Evolutionary conservation across 2,797 vertebrate species (phyloP).

Genomic region (Myoxocephalus aenaeus): DNA sequence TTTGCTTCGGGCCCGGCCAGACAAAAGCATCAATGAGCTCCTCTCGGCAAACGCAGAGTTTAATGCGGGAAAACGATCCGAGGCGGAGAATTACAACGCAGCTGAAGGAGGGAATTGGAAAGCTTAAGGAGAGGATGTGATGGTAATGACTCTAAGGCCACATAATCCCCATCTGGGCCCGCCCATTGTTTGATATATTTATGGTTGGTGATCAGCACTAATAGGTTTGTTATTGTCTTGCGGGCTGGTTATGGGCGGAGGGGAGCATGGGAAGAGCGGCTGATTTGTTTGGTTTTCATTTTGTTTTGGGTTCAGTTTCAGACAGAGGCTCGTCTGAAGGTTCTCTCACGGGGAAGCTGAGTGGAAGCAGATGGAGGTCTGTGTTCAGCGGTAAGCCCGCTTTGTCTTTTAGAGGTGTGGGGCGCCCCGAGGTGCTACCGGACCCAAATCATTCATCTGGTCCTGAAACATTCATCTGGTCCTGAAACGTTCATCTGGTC

Average conservation of each 20-base stretch:
- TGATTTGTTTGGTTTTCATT: conserved; percentile 85
- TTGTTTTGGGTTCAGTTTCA: conserved; percentile 73
- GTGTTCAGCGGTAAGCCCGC: not conserved
- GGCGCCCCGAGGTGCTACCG: no score
- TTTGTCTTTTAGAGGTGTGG: no score
- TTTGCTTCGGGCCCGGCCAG: conserved; percentile 77
- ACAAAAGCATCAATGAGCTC: conserved; percentile 88
- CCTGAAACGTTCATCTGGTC: no score
- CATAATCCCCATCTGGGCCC: conserved; percentile 92
- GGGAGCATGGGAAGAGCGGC: conserved; percentile 69
- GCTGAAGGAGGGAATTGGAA: conserved; percentile 85
- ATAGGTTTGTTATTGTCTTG: conserved; percentile 87
- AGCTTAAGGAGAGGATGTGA: conserved; percentile 94
- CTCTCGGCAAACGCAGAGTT: conserved; percentile 85
- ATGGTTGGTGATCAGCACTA: conserved; percentile 89
- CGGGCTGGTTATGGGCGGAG: conserved; percentile 77
- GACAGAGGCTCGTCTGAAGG: conserved; percentile 38
- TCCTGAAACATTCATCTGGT: no score
- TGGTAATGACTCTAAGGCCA: conserved; percentile 89
- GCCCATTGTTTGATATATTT: conserved; percentile 89
- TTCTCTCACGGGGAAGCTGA: conserved; percentile 44
- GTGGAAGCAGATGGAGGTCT: conserved; percentile 38
- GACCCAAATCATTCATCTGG: no score
- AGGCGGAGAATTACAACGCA: conserved; percentile 83
- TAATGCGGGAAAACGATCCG: conserved; percentile 90